phyloP scores from a whole-genome alignment of 2,888 invertebrate genomes.

The Phalangium opilio region DNA sequence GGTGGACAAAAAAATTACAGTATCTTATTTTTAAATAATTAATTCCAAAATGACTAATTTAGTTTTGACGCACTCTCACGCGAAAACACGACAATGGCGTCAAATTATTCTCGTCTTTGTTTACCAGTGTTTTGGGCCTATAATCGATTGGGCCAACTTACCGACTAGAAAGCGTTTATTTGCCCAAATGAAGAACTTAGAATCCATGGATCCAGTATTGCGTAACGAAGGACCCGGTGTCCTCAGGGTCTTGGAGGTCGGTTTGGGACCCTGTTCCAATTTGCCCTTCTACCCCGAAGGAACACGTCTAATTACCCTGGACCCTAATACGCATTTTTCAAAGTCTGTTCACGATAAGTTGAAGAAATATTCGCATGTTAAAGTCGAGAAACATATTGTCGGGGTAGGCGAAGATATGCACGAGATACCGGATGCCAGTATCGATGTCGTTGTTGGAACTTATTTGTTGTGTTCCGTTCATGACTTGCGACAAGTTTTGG shows the following conservation, averaged over 20 bases:
- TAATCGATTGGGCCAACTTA: too few species aligned
- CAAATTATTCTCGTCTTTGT: too few species aligned
- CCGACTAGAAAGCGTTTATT: too few species aligned
- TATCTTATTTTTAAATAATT: too few species aligned
- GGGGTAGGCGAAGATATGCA: slow-evolving; percentile 21
- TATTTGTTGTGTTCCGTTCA: slow-evolving; percentile 24
- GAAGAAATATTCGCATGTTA: slow-evolving; percentile 9
- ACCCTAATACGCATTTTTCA: slow-evolving; percentile 21
- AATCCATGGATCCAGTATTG: slow-evolving; percentile 5
- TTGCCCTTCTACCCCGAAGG: slow-evolving; percentile 21
- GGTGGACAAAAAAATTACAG: too few species aligned
- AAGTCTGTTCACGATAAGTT: slow-evolving; percentile 4
- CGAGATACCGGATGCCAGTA: slow-evolving; percentile 21
- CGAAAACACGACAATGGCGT: too few species aligned
- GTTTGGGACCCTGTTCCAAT: slow-evolving; percentile 17
- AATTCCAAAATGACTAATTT: too few species aligned
- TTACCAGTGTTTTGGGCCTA: too few species aligned
- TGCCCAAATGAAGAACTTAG: too few species aligned
- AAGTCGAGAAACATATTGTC: slow-evolving; percentile 17
- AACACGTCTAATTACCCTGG: slow-evolving; percentile 19
- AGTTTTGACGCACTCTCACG: too few species aligned
- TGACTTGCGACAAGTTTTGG: slow-evolving; percentile 20
- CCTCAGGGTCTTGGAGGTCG: slow-evolving; percentile 20
- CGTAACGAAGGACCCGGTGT: background rate
- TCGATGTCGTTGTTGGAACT: slow-evolving; percentile 26